A percentile compares a stretch with the other conserved stretches of the same genome.
phyloP scores from a whole-genome alignment of 2,888 invertebrate species.

The Standfussiana lucernea region DNA sequence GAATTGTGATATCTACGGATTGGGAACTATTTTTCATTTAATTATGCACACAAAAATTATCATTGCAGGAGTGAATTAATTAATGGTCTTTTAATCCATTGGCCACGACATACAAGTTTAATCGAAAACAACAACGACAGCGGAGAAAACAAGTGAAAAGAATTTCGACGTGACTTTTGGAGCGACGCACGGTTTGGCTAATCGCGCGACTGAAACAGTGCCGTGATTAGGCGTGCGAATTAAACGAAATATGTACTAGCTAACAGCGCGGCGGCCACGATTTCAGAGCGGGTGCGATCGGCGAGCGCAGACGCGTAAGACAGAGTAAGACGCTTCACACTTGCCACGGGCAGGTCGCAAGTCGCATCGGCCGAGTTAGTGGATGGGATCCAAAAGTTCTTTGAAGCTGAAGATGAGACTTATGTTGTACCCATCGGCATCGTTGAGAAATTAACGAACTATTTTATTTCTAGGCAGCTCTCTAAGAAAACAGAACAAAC shows the following conservation, averaged over 20 bases:
- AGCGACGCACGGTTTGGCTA: neutral
- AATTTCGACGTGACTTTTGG: neutral
- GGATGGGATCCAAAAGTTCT: neutral
- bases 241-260: neutral
- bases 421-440: too few relatives aligned
- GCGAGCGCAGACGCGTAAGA: neutral
- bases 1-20: neutral
- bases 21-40: neutral
- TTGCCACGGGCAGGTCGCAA: neutral
- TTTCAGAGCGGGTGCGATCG: neutral
- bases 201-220: neutral
- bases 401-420: neutral
- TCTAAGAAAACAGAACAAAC: neutral
- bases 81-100: neutral
- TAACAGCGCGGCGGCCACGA: too few relatives aligned
- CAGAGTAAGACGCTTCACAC: neutral
- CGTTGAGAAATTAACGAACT: neutral
- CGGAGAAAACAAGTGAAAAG: neutral
- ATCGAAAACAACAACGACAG: neutral
- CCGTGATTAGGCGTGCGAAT: neutral
- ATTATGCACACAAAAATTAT: neutral
- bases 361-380: neutral
- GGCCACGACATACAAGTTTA: neutral
- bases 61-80: neutral
- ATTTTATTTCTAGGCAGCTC: neutral